phyloP scores from a whole-genome alignment of 92 coral and sea anemone species.

The Scolanthus callimorphus region DNA sequence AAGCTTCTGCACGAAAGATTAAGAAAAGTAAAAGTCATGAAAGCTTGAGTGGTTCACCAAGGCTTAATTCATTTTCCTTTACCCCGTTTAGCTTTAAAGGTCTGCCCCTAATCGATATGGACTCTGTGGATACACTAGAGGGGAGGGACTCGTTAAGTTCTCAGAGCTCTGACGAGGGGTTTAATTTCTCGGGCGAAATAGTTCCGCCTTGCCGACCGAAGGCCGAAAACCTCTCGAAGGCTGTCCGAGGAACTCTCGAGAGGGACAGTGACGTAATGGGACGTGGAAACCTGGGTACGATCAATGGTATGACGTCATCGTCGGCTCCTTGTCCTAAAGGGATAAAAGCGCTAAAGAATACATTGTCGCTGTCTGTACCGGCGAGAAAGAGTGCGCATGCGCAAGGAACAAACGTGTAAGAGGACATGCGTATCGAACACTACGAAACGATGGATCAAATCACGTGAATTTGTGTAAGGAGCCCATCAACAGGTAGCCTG shows the following conservation, averaged over 20 bases:
- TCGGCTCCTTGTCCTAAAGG: no score
- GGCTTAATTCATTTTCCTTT: constrained; percentile 29
- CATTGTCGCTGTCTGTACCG: no score
- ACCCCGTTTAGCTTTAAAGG: constrained; percentile 39
- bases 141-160: not conserved
- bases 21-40: constrained; percentile 59
- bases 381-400: no score
- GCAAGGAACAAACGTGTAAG: no score
- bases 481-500: no score
- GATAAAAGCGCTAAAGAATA: no score
- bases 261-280: no score
- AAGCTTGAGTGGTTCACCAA: constrained; percentile 39
- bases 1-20: constrained; percentile 25
- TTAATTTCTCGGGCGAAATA: constrained; percentile 2
- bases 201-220: constrained; percentile 16
- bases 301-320: no score
- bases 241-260: constrained; percentile 22
- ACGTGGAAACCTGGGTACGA: no score
- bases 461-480: no score
- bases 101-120: constrained; percentile 14
- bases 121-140: constrained; percentile 9
- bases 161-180: not conserved
- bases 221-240: constrained; percentile 46
- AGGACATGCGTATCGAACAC: no score
- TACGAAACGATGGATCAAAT: no score